Base-by-base conservation (phyloP, 2,113 vertebrate genomes). In the Mixornis gularis region DNA sequence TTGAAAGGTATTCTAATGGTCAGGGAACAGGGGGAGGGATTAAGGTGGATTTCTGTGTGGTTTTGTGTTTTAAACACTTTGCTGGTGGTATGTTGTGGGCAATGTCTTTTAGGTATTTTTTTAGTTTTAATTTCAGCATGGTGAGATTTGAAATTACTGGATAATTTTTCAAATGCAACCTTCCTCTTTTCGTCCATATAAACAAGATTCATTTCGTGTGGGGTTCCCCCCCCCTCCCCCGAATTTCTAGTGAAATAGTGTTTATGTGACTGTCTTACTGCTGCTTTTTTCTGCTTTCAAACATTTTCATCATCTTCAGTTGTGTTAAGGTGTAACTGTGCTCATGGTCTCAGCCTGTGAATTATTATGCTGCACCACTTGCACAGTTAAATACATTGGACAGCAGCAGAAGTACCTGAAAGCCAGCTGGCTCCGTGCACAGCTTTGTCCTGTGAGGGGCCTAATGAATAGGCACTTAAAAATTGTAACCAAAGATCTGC, bases 321-420 rank as follows among this genome's bases (percentile, higher is more conserved):
- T 89, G 27, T 84, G 30, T 66, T 66, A 22, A 18, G 36, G 58
- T 90, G 62, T 86, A 64, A 19, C 24, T 41, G 18, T 34, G 56
- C n/a, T 68, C 0, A 0, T 30, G 18, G 29, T 71, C 36, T 88
- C 60, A 78, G 62, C 5, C 56, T 8, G 21, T 73, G 62, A 52
- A 88, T 90, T 88, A 66, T 24, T 63, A 26, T 52, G 38, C 85
- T 77, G 68, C n/a, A n/a, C 40, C 69, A 26, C 44, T 93, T 90
- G 14, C 88, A 38, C 14, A 10, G 66, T 78, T 48, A 41, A 78
- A 92, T 76, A 63, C 58, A 24, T 36, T 68, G 88, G 69, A 79
- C 88, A 81, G 73, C 79, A 92, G 32, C 83, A 93, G 9, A 60
- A 86, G 32, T 71, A 94, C 79, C 73, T 88, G 83, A 29, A 66